Evolutionary conservation across 2,888 invertebrate genomes (phyloP).

Genomic region (Serripes groenlandicus): DNA sequence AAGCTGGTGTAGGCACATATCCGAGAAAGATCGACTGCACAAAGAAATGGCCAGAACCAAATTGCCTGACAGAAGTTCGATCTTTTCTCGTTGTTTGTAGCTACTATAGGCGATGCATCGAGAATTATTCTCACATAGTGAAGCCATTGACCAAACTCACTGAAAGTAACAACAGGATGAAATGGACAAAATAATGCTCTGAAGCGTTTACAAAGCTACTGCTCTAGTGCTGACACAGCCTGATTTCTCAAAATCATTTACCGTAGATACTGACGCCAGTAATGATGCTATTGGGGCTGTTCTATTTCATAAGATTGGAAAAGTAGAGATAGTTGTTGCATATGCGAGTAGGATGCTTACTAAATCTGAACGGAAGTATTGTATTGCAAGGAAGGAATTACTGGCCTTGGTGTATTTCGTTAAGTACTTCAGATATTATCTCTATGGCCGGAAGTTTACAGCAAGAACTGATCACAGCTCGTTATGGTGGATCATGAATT

Average conservation of each 20-base stretch:
- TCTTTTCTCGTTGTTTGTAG: slow-evolving; percentile 12
- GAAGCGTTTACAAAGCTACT: no score
- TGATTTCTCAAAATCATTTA: background rate
- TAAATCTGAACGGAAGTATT: background rate
- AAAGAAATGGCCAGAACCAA: slow-evolving; percentile 10
- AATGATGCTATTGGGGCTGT: slow-evolving; percentile 31
- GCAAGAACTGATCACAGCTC: slow-evolving; percentile 21
- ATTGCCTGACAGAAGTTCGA: slow-evolving; percentile 8
- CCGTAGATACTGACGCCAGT: slow-evolving; percentile 38
- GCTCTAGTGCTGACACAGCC: slow-evolving; percentile 43
- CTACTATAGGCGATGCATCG: slow-evolving; percentile 47
- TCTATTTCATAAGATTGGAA: slow-evolving; percentile 18
- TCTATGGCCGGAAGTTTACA: slow-evolving; percentile 17
- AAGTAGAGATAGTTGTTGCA: slow-evolving; percentile 23
- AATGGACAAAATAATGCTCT: slow-evolving; percentile 33
- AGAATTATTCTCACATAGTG: slow-evolving; percentile 46
- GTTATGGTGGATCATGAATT: slow-evolving; percentile 4
- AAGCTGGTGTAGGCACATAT: slow-evolving; percentile 1
- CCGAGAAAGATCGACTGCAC: background rate
- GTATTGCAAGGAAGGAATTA: slow-evolving; percentile 9
- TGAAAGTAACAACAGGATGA: slow-evolving; percentile 32
- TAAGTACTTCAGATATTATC: slow-evolving; percentile 17
- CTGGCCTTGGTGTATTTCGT: slow-evolving; percentile 16
- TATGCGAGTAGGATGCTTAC: background rate
- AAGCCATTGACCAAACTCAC: slow-evolving; percentile 49